Base-by-base conservation (phyloP, 2,113 vertebrate genomes). In the Trichomycterus rosablanca region DNA sequence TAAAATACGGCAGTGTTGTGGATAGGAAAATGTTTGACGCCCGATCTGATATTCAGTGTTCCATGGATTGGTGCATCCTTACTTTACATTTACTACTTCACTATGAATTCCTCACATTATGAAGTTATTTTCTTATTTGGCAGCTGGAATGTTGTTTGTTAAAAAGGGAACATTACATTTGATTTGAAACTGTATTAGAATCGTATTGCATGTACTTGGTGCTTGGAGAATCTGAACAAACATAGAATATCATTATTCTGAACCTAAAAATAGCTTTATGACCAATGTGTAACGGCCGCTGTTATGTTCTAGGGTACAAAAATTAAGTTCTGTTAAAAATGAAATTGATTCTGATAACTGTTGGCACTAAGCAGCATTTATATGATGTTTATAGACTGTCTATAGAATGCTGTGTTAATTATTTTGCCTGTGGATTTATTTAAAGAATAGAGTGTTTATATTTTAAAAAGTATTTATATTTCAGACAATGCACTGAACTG, bases 191-290 rank as follows among this genome's bases (percentile, higher is more conserved):
- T 35, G 18, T 10, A 7, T 20, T 6, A 55, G n/a, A n/a, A 15
- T 2, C 1, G 12, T 1, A 7, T 5, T 43, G 39, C 58, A 60
- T 18, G 57, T 46, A 16, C 18, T 11, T 18, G n/a, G 30, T 37
- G 18, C 32, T 32, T 18, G 24, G 10, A 61, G 30, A 32, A 5
- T 5, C 9, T 10, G 26, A 30, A 15, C 3, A 28, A 23, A n/a
- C 32, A 30, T 30, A n/a, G 49, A 26, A 57, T 42, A 57, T 43
- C 10, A n/a, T 58, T 44, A 72, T 60, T 44, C 62, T 65, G 45
- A 68, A 73, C 65, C 74, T 75, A 65, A 78, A 71, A 61, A 28
- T 54, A 37, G 56, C 67, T 24, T 18, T 61, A 10, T 14, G 19
- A 59, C 42, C 42, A n/a, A n/a, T n/a, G n/a, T n/a, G n/a, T n/a